Evolutionary conservation across 2,113 vertebrate species (phyloP).

Genomic region (Spilogale gracilis): DNA sequence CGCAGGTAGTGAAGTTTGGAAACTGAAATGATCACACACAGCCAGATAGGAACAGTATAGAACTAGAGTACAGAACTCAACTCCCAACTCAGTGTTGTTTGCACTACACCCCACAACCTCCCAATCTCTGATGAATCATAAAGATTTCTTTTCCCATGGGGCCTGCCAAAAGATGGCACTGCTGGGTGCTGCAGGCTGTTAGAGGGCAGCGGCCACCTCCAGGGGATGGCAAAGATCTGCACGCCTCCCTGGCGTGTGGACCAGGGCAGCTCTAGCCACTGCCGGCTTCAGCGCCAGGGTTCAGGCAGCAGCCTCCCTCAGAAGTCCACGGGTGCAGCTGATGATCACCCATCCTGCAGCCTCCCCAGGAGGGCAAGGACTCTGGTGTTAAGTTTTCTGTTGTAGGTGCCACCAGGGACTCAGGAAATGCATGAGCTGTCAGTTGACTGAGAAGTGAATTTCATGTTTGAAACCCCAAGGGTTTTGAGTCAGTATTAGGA

Average conservation of each 20-base stretch:
- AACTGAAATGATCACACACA: neutral
- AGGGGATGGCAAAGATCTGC: neutral
- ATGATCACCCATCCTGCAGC: rapidly evolving
- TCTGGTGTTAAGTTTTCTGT: neutral
- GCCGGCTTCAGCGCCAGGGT: neutral
- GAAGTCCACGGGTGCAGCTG: neutral
- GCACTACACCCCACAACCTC: neutral
- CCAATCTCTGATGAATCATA: neutral
- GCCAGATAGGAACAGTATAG: neutral
- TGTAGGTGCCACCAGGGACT: neutral
- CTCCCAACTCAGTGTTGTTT: slow-evolving; percentile 46
- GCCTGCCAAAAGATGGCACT: neutral
- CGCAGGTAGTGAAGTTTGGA: neutral
- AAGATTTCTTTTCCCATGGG: neutral
- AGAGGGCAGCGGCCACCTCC: neutral
- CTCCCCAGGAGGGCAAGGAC: neutral
- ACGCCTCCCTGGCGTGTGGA: neutral
- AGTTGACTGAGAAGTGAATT: slow-evolving; percentile 9
- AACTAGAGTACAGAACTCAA: neutral
- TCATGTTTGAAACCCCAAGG: neutral
- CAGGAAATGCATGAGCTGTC: neutral
- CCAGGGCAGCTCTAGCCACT: neutral
- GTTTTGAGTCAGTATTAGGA: slow-evolving; percentile 75
- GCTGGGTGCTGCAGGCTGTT: neutral
- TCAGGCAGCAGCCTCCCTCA: neutral